Base-by-base conservation (phyloP, 2,113 vertebrate species). In the Butorides virescens region DNA sequence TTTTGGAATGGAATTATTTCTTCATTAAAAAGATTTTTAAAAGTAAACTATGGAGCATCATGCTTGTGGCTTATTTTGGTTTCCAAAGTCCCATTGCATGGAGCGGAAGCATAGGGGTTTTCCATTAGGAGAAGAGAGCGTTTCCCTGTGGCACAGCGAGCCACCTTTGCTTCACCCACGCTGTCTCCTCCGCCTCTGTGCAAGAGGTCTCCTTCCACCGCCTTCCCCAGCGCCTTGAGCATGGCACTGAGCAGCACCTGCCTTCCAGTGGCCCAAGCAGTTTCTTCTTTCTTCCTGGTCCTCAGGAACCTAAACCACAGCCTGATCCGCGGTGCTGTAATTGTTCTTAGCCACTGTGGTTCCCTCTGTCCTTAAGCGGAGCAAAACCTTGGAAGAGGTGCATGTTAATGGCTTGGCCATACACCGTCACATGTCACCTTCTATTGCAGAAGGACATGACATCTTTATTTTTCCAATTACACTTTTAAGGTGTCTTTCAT, bases 1-100 rank as follows among this genome's bases (percentile, higher is more conserved):
- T 98, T 98, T 98, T 99, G 98, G 98, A 98, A 98, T 99, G 98
- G 97, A 98, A 98, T 98, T 98, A 98, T 99, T 98, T 99, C 98
- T 98, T 98, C 98, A 99, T 98, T 98, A 98, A 98, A 98, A 98
- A 97, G 97, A 98, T 98, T 98, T 98, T 98, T 99, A 97, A 98
- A 98, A 98, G 97, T 97, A 98, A 94, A 92, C 58, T 53, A 67
- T 52, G 63, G 68, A 93, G 70, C 44, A 29, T 95, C 34, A 1
- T 82, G 56, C 96, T 92, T 93, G 78, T 95, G 56, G 27, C 86
- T 97, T 93, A 11, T 73, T 92, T 77, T 92, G 81, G 34, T 25
- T 93, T 93, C 17, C 9, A 9, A 47, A 37, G 53, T n/a, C 65
- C 30, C 86, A 20, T 88, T 92, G 58, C 47, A 14, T 61, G 74